Conservation (phyloP, 37 sponge, comb jelly and placozoan species). For the Sycon ciliatum region DNA sequence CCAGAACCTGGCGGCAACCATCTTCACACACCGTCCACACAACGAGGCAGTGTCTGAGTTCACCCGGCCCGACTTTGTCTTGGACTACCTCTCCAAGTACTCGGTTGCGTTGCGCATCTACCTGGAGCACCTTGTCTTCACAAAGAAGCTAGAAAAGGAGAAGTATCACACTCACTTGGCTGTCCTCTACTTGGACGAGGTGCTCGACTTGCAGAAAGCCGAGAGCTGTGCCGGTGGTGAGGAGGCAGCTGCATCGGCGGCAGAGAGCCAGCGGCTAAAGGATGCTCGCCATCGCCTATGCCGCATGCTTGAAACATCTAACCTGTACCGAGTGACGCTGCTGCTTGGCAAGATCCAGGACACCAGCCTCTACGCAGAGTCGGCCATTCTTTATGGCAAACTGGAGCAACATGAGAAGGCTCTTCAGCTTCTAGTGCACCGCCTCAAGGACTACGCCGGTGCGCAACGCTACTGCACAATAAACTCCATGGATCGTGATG, state of each 20-base stretch:
- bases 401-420: conserved; percentile 34
- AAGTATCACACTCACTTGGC: conserved; percentile 49
- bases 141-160: conserved; percentile 33
- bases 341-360: conserved; percentile 51
- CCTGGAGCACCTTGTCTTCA: conserved; percentile 48
- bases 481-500: conserved; percentile 28
- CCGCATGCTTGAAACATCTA: conserved; percentile 47
- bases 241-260: too few species aligned
- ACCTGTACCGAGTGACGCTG: conserved; percentile 37
- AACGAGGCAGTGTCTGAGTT: neutral
- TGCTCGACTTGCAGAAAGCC: conserved; percentile 34
- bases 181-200: conserved; percentile 38
- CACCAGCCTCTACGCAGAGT: conserved; percentile 52
- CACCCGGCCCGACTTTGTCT: conserved; percentile 18
- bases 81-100: conserved; percentile 47
- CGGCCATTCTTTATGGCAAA: conserved; percentile 63
- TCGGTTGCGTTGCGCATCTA: conserved; percentile 39
- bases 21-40: conserved; percentile 36
- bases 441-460: neutral
- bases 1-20: conserved; percentile 33
- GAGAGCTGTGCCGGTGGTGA: too few species aligned
- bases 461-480: conserved; percentile 16
- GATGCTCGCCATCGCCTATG: conserved; percentile 32
- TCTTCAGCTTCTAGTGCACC: conserved; percentile 14
- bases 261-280: too few species aligned